phyloP scores from a whole-genome alignment of 2,797 vertebrate species.

The Esox masquinongy region DNA sequence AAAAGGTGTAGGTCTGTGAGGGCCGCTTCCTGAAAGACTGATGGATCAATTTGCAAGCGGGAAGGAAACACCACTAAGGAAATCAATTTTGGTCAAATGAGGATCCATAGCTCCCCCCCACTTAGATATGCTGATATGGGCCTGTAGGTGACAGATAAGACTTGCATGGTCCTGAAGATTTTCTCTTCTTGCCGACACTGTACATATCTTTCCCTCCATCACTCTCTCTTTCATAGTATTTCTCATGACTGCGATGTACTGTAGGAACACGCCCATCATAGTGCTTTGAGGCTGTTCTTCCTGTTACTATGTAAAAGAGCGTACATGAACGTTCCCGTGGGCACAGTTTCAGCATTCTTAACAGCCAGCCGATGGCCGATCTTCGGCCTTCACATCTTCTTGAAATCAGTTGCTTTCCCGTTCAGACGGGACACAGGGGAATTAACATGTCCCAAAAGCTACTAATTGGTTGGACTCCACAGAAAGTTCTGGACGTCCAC shows the following conservation, averaged over 20 bases:
- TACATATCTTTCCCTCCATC: not conserved
- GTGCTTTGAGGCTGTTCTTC: too few species aligned
- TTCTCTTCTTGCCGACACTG: slow-evolving; percentile 16
- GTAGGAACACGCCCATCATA: too few species aligned
- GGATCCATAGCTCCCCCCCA: slow-evolving; percentile 42
- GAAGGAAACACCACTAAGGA: slow-evolving; percentile 49
- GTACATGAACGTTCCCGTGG: too few species aligned
- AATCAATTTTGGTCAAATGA: slow-evolving; percentile 52
- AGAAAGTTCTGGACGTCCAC: too few species aligned
- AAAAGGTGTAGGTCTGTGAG: slow-evolving; percentile 18
- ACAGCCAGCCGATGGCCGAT: too few species aligned
- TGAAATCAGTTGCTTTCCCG: too few species aligned
- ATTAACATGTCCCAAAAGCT: too few species aligned
- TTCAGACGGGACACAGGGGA: too few species aligned
- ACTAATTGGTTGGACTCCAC: too few species aligned
- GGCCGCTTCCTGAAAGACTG: slow-evolving; percentile 36
- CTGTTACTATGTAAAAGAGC: too few species aligned
- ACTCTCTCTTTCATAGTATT: not conserved
- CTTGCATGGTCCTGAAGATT: slow-evolving; percentile 35
- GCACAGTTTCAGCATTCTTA: too few species aligned
- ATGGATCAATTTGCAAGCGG: slow-evolving; percentile 44
- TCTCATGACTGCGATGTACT: not conserved
- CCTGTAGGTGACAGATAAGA: slow-evolving; percentile 57
- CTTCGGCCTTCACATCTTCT: too few species aligned
- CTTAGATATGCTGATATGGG: slow-evolving; percentile 46